A percentile compares a stretch with the other conserved stretches of the same genome.
These are phyloP conservation scores for Sapajus apella DNA, from an alignment of 2,113 vertebrate genomes.

Conservation along the genomic window DNA sequence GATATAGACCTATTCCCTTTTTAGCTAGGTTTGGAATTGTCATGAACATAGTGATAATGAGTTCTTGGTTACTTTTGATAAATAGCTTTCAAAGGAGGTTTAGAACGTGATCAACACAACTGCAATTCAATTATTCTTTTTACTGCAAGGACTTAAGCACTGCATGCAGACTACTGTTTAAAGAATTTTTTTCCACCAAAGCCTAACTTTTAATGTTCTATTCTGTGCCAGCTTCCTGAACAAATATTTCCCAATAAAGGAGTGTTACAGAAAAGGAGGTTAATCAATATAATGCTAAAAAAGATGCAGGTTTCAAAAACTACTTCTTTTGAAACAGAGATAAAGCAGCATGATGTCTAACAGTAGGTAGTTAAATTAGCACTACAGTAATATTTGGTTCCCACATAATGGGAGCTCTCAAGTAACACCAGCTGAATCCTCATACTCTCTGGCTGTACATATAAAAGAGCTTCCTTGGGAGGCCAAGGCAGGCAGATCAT, in stretches of 20 bases:
- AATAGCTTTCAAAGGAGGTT: neutral
- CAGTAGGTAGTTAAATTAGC: neutral
- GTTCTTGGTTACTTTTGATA: neutral
- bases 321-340: neutral
- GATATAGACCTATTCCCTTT: neutral
- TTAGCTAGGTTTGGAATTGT: neutral
- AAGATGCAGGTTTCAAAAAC: neutral
- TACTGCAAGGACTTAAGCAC: neutral
- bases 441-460: neutral
- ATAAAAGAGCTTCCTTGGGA: neutral
- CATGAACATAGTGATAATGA: neutral
- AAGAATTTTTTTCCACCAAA: neutral
- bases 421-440: neutral
- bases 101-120: neutral
- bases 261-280: neutral
- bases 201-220: slow-evolving; percentile 20
- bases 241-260: slow-evolving; percentile 11
- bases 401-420: neutral
- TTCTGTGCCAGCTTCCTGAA: neutral
- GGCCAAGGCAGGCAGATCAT: too few relatives aligned
- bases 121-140: neutral
- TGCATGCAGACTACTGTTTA: neutral
- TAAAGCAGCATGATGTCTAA: neutral
- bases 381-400: neutral
- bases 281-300: neutral